Evolutionary conservation across 2,888 invertebrate genomes (phyloP).

Genomic region (Zygogramma bicolorata): DNA sequence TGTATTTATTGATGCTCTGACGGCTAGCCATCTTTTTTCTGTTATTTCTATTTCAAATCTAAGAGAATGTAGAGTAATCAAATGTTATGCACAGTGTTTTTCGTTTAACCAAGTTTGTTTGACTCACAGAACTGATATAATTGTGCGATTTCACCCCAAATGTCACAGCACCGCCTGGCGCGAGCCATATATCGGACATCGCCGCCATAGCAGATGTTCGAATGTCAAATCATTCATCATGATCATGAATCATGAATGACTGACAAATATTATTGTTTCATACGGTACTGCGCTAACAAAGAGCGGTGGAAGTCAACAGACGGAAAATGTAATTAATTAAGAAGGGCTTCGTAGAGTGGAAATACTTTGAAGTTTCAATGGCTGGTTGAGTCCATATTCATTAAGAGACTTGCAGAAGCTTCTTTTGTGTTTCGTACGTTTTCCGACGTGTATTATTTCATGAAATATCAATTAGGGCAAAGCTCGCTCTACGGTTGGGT

Average conservation of each 20-base stretch:
- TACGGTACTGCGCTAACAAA: not conserved
- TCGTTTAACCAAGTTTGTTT: no score
- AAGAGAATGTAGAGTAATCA: no score
- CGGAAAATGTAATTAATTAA: constrained; percentile 18
- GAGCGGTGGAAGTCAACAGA: not conserved
- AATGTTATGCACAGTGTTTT: no score
- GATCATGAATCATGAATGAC: not conserved
- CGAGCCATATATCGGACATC: no score
- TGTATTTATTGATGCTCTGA: no score
- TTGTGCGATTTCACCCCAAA: no score
- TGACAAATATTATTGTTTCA: not conserved
- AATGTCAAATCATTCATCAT: no score
- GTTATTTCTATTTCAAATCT: no score
- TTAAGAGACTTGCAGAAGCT: not conserved
- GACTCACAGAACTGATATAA: no score
- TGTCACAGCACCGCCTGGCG: no score
- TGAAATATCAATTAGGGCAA: constrained; percentile 4
- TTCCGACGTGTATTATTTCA: not conserved
- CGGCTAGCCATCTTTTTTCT: no score
- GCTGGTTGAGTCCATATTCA: not conserved
- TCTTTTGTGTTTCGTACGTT: not conserved
- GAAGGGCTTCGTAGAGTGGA: not conserved
- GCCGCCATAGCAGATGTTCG: no score
- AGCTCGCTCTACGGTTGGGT: not conserved
- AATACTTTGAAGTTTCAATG: constrained; percentile 10